Conservation (phyloP, 2,888 invertebrate genomes). For the Idaea biselata region DNA sequence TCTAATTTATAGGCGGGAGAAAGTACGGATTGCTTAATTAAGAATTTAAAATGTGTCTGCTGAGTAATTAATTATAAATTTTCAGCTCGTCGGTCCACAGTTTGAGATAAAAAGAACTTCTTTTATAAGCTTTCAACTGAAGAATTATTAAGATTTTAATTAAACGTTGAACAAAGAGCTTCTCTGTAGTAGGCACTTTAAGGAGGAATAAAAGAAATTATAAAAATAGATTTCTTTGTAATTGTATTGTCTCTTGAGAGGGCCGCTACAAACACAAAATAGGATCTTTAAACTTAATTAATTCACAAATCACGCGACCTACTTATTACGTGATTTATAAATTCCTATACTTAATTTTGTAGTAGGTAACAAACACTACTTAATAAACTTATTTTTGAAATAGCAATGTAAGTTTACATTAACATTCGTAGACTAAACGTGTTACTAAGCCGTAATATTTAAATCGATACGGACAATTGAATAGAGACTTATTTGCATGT, state of each 20-base stretch:
- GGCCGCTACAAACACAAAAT: background rate
- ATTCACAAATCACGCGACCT: background rate
- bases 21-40: conserved; percentile 81
- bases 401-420: conserved; percentile 3
- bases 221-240: background rate
- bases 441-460: conserved; percentile 14
- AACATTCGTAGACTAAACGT: conserved; percentile 15
- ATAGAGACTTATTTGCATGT: conserved; percentile 7
- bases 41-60: conserved; percentile 79
- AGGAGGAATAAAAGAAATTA: background rate
- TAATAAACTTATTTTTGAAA: no score
- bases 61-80: conserved; percentile 76
- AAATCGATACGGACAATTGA: conserved; percentile 1
- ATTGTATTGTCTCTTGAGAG: background rate
- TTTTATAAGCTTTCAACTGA: conserved; percentile 43
- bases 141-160: conserved; percentile 61
- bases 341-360: no score
- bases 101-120: conserved; percentile 45
- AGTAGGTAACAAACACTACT: no score
- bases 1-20: conserved; percentile 80
- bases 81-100: conserved; percentile 54
- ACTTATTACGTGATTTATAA: background rate
- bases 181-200: conserved; percentile 12
- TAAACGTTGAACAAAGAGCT: conserved; percentile 46
- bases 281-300: background rate